Evolutionary conservation across 2,113 vertebrate species (phyloP).

Genomic region (Ceyx melanurus): DNA sequence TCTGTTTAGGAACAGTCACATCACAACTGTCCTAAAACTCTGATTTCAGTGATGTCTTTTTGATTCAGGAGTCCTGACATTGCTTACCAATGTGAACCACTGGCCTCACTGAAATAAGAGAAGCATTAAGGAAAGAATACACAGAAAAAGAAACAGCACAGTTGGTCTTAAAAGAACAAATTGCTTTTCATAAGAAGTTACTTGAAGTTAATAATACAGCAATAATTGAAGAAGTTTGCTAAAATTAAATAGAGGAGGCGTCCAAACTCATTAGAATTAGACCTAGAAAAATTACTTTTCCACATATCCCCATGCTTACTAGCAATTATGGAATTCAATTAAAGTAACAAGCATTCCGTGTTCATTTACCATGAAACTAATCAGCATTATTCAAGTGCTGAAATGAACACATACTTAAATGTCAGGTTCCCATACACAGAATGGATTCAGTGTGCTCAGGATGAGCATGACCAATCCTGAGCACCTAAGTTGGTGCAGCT

Average conservation of each 20-base stretch:
- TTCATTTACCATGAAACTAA: background rate
- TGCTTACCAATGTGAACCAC: background rate
- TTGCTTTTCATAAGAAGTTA: background rate
- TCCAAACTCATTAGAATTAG: background rate
- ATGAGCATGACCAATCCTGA: background rate
- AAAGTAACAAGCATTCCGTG: constrained; percentile 4
- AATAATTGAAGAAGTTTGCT: background rate
- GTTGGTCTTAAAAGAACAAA: background rate
- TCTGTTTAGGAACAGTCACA: background rate
- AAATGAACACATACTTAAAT: background rate
- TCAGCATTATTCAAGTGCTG: background rate
- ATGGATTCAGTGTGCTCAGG: background rate
- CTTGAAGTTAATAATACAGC: background rate
- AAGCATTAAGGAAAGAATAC: background rate
- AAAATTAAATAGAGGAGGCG: background rate
- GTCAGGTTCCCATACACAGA: background rate
- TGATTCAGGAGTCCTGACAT: background rate
- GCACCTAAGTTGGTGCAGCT: rapidly evolving
- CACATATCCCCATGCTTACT: background rate
- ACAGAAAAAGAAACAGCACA: background rate
- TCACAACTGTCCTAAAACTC: background rate
- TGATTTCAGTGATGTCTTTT: background rate
- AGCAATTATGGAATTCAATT: constrained; percentile 2
- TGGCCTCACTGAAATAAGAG: background rate
- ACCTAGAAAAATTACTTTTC: background rate